These are phyloP conservation scores for Brachyalestes nurse DNA, from an alignment of 2,797 vertebrate species.

Conservation along the genomic window DNA sequence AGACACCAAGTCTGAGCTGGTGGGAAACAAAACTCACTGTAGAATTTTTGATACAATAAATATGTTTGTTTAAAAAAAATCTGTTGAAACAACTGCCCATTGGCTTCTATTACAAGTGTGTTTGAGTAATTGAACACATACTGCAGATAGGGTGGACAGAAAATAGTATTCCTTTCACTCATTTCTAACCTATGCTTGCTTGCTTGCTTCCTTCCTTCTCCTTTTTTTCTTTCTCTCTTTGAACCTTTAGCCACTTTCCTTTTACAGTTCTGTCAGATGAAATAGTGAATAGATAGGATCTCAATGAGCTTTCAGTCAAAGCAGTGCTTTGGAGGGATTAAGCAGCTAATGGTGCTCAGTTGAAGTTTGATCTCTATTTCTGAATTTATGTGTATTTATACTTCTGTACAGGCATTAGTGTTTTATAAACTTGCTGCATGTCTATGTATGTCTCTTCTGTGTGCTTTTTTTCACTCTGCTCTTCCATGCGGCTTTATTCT, in stretches of 20 bases:
- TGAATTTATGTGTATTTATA: neutral
- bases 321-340: neutral
- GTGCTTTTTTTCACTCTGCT: conserved; percentile 30
- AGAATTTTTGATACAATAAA: neutral
- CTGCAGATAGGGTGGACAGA: neutral
- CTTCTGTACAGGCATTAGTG: conserved; percentile 3
- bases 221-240: conserved; percentile 59
- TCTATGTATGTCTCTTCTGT: conserved; percentile 22
- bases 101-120: neutral
- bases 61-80: neutral
- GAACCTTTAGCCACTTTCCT: conserved; percentile 72
- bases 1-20: conserved; percentile 83
- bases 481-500: conserved; percentile 62
- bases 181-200: neutral
- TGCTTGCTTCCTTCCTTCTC: neutral
- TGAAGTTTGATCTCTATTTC: neutral
- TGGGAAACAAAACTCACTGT: conserved; percentile 62
- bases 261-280: conserved; percentile 67
- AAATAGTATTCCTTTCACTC: neutral
- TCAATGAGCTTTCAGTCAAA: neutral
- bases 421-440: conserved; percentile 19
- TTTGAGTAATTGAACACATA: neutral
- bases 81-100: neutral
- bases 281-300: neutral
- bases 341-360: neutral